Evolutionary conservation across 2,113 vertebrate genomes (phyloP).

Genomic region (Phylloscopus trochiloides): DNA sequence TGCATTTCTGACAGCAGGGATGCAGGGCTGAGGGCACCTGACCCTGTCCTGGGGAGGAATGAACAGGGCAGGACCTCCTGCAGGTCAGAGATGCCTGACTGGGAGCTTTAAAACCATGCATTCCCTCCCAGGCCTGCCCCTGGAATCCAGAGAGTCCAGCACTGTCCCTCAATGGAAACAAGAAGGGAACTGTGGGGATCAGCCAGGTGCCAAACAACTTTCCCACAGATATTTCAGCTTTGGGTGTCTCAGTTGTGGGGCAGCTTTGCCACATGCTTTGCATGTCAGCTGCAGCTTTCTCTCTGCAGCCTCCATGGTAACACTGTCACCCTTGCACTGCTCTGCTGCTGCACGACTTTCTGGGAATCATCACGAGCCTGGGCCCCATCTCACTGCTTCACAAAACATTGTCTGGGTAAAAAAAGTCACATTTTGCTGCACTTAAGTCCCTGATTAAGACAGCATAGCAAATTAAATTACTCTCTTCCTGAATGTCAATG

Average conservation of each 20-base stretch:
- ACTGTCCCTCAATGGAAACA: background rate
- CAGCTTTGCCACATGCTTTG: background rate
- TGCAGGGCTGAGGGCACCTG: background rate
- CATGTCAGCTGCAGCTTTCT: background rate
- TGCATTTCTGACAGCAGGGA: background rate
- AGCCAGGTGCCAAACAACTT: background rate
- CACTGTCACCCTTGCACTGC: background rate
- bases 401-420: background rate
- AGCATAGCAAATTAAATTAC: background rate
- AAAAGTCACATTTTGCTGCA: background rate
- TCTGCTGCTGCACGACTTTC: background rate
- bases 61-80: background rate
- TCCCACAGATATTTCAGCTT: background rate
- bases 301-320: background rate
- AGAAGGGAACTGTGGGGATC: background rate
- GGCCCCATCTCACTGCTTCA: background rate
- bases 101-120: background rate
- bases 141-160: background rate
- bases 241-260: background rate
- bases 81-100: background rate
- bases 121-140: background rate
- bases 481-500: background rate
- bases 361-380: background rate
- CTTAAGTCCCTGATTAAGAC: background rate
- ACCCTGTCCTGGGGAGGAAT: background rate